Base-by-base conservation (phyloP, 2,113 vertebrate genomes). In the Syrmaticus mikado region DNA sequence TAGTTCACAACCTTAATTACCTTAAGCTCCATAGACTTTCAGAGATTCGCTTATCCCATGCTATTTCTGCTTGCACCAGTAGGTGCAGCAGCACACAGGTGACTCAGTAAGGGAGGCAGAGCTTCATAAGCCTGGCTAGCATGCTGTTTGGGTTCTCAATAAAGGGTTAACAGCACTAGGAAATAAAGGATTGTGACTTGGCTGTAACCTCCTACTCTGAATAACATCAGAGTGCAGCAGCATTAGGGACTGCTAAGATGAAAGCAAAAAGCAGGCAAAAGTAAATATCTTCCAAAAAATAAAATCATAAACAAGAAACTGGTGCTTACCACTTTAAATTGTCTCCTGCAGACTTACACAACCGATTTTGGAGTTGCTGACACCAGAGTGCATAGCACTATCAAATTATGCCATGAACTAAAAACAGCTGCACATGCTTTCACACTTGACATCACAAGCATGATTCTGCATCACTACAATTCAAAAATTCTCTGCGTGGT, bases 1-100 rank as follows among this genome's bases (percentile, higher is more conserved):
- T 21, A 11, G 41, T n/a, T 74, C 21, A 50, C 10, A 87, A 58
- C 43, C 46, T 77, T 30, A 45, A 85, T 45, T 81, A 77, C 28
- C 20, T 30, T 10, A 34, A 67, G 36, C 34, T 83, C 68, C 41
- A 38, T 14, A 55, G 68, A 27, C 60, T 61, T 72, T 14, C 0
- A 0, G 55, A 2, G 2, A 1, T 0, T 32, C 52, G 10, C 20
- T 74, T 74, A 58, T 40, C 55, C 50, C 2, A 1, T 8, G 28
- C 19, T 41, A 71, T 46, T 58, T 50, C 41, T 4, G 7, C 43
- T 34, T 53, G 83, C 61, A 90, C 16, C 79, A 74, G 74, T 48
- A 53, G 0, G 48, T 36, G 48, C 30, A 75, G 15, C 15, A 46
- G 65, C 53, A 43, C 7, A 1, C 52, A 43, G 78, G 65, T n/a